These are phyloP conservation scores for Okamejei kenojei DNA, from an alignment of 2,797 vertebrate genomes.

Conservation along the genomic window DNA sequence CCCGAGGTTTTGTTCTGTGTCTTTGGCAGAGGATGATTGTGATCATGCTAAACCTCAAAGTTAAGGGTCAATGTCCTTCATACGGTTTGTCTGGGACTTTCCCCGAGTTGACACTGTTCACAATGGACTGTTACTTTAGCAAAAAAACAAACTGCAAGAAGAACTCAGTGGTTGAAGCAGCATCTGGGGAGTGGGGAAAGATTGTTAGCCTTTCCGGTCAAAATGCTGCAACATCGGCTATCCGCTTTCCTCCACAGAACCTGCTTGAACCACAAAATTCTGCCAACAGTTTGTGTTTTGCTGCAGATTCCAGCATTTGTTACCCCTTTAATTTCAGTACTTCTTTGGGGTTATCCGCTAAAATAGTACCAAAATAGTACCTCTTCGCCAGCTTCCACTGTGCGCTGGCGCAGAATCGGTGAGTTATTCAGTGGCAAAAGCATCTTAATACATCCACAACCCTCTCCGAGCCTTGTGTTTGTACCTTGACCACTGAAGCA, in stretches of 20 bases:
- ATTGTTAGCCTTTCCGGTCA: too few relatives aligned
- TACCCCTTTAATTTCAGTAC: not conserved
- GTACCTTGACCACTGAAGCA: not conserved
- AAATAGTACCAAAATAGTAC: not conserved
- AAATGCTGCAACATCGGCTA: too few relatives aligned
- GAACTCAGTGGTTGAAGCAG: too few relatives aligned
- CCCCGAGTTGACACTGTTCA: not conserved
- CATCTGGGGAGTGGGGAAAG: too few relatives aligned
- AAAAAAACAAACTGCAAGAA: too few relatives aligned
- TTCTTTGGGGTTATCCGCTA: not conserved
- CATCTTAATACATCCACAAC: not conserved
- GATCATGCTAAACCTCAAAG: not conserved
- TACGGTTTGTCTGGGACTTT: not conserved
- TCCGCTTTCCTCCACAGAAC: too few relatives aligned
- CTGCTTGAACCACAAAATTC: too few relatives aligned
- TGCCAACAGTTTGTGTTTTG: too few relatives aligned
- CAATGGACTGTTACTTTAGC: not conserved
- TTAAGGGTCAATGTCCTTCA: not conserved
- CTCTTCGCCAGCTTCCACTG: too few relatives aligned
- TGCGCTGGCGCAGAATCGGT: not conserved
- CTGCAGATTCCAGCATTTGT: too few relatives aligned
- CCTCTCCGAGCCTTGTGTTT: not conserved
- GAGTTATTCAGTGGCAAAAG: not conserved
- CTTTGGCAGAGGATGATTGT: not conserved
- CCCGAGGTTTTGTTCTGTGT: not conserved